These are phyloP conservation scores for Limonius californicus DNA, from an alignment of 1,140 invertebrate species.

Conservation along the genomic window DNA sequence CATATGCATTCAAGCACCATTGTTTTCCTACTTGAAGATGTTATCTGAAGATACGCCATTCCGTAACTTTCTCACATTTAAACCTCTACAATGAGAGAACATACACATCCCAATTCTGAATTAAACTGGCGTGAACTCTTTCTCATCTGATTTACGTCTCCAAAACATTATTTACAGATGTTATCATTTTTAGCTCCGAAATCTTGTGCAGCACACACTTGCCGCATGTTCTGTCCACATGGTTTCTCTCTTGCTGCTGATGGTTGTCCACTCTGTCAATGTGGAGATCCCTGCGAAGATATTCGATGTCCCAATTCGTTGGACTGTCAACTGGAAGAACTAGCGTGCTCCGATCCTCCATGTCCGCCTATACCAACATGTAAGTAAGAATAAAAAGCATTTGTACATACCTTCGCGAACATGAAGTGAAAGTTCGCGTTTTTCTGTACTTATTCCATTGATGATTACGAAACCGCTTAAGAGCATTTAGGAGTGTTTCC, in stretches of 20 bases:
- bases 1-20: background rate
- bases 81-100: no score
- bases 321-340: slow-evolving; percentile 73
- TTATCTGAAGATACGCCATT: background rate
- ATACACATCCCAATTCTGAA: no score
- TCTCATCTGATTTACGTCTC: background rate
- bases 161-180: background rate
- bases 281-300: slow-evolving; percentile 72
- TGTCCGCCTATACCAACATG: slow-evolving; percentile 81
- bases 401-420: background rate
- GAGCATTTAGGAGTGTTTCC: background rate
- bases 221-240: slow-evolving; percentile 83
- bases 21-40: background rate
- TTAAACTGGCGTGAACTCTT: background rate
- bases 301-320: slow-evolving; percentile 71
- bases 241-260: slow-evolving; percentile 69
- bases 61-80: background rate
- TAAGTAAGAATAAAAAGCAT: slow-evolving; percentile 46
- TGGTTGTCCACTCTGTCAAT: slow-evolving; percentile 77
- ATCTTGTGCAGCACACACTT: slow-evolving; percentile 72
- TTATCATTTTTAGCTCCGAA: slow-evolving; percentile 50
- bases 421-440: no score
- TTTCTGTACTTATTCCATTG: no score
- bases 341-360: slow-evolving; percentile 69
- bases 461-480: background rate